These are phyloP conservation scores for Lytechinus variegatus DNA, from an alignment of 35 echinoderm and acorn worm genomes.

Conservation along the genomic window DNA sequence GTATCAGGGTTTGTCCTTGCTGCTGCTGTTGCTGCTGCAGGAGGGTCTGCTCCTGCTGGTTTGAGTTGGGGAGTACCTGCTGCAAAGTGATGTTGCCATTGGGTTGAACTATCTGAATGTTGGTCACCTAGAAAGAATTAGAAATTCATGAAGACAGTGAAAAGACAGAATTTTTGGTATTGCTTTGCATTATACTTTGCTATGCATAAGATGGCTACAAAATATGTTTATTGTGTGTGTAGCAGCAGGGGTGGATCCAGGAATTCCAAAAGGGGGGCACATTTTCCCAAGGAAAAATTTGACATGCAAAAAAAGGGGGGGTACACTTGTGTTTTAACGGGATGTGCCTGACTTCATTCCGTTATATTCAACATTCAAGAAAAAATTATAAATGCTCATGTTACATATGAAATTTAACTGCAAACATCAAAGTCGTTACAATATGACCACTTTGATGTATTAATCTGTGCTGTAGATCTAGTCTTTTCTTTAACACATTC, in stretches of 20 bases:
- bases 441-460: too few species aligned
- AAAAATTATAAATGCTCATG: neutral
- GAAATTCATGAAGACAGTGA: neutral
- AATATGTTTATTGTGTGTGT: too few species aligned
- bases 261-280: too few species aligned
- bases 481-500: too few species aligned
- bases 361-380: neutral
- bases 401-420: neutral
- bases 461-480: too few species aligned
- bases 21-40: slow-evolving; percentile 19
- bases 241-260: too few species aligned
- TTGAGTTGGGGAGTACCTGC: slow-evolving; percentile 35
- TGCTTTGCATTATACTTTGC: too few species aligned
- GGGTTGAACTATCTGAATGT: slow-evolving; percentile 34
- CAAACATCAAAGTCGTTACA: too few species aligned
- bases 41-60: slow-evolving; percentile 38
- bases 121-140: slow-evolving; percentile 25
- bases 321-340: too few species aligned
- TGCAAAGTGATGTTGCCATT: slow-evolving; percentile 49
- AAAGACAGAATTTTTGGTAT: neutral
- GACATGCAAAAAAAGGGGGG: too few species aligned
- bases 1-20: slow-evolving; percentile 31
- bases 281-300: too few species aligned
- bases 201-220: too few species aligned
- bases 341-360: neutral